Conservation (phyloP, 2,888 invertebrate genomes). For the Pyrgus malvae region DNA sequence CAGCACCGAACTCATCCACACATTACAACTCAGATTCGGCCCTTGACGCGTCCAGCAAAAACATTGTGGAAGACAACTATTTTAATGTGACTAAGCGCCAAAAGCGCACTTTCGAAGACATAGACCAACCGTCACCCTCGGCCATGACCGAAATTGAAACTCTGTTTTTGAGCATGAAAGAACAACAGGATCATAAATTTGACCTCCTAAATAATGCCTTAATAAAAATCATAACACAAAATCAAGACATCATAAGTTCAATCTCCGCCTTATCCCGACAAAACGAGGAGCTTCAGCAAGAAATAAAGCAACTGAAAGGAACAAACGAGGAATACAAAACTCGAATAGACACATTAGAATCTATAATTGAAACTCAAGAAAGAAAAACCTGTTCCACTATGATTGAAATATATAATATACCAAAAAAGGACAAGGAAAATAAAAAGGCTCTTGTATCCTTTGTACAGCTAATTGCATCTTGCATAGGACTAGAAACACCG, state of each 20-base stretch:
- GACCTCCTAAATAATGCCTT: conserved; percentile 3
- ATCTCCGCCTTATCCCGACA: background rate
- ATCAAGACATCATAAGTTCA: conserved; percentile 18
- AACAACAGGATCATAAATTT: background rate
- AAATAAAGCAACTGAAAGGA: conserved; percentile 9
- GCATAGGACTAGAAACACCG: conserved; percentile 9
- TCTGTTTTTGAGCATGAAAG: background rate
- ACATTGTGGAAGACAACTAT: background rate
- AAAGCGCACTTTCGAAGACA: background rate
- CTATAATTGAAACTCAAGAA: background rate
- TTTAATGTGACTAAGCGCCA: background rate
- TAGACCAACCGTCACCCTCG: background rate
- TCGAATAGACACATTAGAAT: background rate
- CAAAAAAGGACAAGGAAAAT: conserved; percentile 2
- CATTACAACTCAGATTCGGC: conserved; percentile 1
- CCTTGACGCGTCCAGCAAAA: background rate
- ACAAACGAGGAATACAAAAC: background rate
- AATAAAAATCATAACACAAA: conserved; percentile 8
- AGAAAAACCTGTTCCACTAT: background rate
- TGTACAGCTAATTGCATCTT: conserved; percentile 17
- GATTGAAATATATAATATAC: conserved; percentile 14
- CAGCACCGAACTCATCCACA: background rate
- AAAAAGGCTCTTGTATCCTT: conserved; percentile 16
- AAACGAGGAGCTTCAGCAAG: conserved; percentile 6
- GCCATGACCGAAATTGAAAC: background rate